Conservation (phyloP, 2,888 invertebrate species). For the Scaptomyza polygonia region DNA sequence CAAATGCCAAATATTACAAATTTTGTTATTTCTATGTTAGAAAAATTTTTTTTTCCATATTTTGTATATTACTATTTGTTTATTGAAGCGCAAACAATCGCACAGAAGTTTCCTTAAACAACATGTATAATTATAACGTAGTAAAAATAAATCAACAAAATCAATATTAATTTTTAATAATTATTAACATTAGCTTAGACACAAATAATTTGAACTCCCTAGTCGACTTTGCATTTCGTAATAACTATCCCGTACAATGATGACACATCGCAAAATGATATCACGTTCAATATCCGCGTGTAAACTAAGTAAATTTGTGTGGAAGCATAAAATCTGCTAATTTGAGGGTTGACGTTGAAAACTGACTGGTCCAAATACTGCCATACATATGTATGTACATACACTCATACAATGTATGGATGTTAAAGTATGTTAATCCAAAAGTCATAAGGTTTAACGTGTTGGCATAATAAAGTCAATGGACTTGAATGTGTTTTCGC, state of each 20-base stretch:
- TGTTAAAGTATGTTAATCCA: not conserved
- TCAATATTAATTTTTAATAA: too few species aligned
- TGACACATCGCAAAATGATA: conserved; percentile 16
- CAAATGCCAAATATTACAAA: conserved; percentile 5
- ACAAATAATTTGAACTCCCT: not conserved
- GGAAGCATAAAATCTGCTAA: conserved; percentile 8
- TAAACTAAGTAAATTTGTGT: conserved; percentile 9
- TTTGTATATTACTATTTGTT: not conserved
- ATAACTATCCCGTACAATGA: too few species aligned
- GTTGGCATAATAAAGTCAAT: conserved; percentile 42
- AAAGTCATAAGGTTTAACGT: conserved; percentile 16
- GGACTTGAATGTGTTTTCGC: conserved; percentile 39
- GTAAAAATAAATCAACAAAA: not conserved
- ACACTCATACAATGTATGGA: not conserved
- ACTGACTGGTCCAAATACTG: conserved; percentile 2
- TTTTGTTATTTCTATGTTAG: not conserved
- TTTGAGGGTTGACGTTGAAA: conserved; percentile 8
- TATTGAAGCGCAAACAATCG: not conserved
- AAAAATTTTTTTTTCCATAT: not conserved
- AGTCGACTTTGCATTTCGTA: not conserved
- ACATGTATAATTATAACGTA: not conserved
- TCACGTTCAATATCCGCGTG: conserved; percentile 12
- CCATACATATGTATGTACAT: not conserved
- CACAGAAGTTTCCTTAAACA: too few species aligned
- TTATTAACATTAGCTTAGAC: not conserved